A percentile compares a stretch with the other conserved stretches of the same genome.
These are phyloP conservation scores for Halcyon senegalensis DNA, from an alignment of 2,113 vertebrate genomes.

Conservation along the genomic window DNA sequence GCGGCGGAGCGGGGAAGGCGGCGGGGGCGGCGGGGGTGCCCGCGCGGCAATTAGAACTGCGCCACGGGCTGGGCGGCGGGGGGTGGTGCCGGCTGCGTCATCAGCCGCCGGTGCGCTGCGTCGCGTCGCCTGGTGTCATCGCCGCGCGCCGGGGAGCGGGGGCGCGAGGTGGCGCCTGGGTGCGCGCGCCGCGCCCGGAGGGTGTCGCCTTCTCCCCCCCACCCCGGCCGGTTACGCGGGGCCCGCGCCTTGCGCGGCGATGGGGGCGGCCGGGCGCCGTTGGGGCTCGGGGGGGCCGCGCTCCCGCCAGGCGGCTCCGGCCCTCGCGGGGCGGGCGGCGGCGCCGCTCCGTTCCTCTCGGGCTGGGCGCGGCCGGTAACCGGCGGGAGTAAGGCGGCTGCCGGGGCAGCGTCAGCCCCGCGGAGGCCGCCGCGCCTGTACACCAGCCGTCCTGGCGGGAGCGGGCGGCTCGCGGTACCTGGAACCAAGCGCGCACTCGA, in stretches of 20 bases:
- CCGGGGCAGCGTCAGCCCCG: fast-evolving
- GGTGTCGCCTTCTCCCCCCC: too few relatives aligned
- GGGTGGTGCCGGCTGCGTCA: background rate
- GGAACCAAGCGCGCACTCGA: background rate
- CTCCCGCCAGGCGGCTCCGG: background rate
- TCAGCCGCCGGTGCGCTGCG: background rate
- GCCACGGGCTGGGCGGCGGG: constrained; percentile 8
- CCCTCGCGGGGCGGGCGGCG: too few relatives aligned
- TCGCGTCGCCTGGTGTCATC: background rate
- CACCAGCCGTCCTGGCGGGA: fast-evolving
- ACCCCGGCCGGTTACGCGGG: too few relatives aligned
- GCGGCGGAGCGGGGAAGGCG: background rate
- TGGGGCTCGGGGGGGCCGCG: too few relatives aligned
- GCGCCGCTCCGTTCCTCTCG: background rate
- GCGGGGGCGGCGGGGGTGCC: background rate
- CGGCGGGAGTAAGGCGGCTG: background rate
- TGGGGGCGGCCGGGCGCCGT: background rate
- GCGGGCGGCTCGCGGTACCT: fast-evolving
- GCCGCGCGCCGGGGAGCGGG: fast-evolving
- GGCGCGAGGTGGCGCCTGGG: fast-evolving
- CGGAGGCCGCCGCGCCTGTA: too few relatives aligned
- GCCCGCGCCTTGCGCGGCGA: background rate
- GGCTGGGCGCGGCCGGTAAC: background rate
- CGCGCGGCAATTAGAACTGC: constrained; percentile 29
- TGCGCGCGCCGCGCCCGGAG: fast-evolving